Percentiles rank a stretch among this genome's conserved stretches.
Conservation (phyloP, 1,140 invertebrate genomes). For the Drosophila guanche region DNA sequence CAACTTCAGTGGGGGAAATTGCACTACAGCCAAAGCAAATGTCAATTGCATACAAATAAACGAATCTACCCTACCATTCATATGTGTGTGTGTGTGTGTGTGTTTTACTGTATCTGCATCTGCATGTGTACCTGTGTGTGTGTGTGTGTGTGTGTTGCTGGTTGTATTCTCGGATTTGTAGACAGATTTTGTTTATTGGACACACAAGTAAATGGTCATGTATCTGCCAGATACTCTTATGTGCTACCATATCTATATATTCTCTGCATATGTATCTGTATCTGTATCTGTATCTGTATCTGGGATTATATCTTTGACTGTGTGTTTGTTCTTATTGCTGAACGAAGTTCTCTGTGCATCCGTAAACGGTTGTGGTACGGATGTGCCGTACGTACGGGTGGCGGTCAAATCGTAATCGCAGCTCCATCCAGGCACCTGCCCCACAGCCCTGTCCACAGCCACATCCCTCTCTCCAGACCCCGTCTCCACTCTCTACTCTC, state of each 20-base stretch:
- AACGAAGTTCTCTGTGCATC: too few species aligned
- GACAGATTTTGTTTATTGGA: constrained; percentile 43
- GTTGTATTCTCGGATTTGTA: constrained; percentile 28
- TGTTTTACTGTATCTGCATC: not conserved
- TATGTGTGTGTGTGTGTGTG: not conserved
- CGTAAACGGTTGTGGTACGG: not conserved
- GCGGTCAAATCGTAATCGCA: constrained; percentile 19
- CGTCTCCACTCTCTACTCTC: too few species aligned
- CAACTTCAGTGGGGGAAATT: constrained; percentile 1
- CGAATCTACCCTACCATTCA: not conserved
- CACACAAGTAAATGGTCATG: constrained; percentile 39
- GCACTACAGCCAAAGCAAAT: constrained; percentile 26
- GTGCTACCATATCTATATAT: constrained; percentile 5
- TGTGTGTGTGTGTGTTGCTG: constrained; percentile 7
- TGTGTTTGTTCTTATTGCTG: too few species aligned
- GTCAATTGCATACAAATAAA: constrained; percentile 45
- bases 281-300: constrained; percentile 2
- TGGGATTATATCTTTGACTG: not conserved
- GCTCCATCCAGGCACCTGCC: constrained; percentile 29
- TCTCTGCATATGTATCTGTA: not conserved
- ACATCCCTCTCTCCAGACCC: not conserved
- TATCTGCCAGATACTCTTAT: constrained; percentile 1
- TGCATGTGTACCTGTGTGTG: constrained; percentile 1
- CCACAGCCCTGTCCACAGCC: not conserved
- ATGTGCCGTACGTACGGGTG: not conserved